phyloP scores from a whole-genome alignment of 92 coral and sea anemone species.

The Desmophyllum pertusum region DNA sequence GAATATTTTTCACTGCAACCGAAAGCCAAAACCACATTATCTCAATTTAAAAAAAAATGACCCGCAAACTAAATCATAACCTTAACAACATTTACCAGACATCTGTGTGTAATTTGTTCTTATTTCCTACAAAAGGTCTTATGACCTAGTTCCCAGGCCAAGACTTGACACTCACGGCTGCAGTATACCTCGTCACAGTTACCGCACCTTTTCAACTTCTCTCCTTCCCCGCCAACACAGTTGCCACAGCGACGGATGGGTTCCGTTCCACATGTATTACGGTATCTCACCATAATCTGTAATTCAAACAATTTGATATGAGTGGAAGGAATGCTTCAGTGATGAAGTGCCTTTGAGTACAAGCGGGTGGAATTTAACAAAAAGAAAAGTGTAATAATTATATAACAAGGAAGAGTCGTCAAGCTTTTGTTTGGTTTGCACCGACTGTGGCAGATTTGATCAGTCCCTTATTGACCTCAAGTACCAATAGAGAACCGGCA shows the following conservation, averaged over 20 bases:
- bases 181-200: constrained; percentile 93
- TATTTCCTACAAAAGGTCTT: constrained; percentile 70
- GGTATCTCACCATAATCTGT: constrained; percentile 85
- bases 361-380: no score
- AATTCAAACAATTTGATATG: neutral
- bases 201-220: constrained; percentile 94
- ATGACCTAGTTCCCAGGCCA: constrained; percentile 97
- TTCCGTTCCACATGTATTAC: constrained; percentile 75
- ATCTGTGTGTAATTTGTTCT: neutral
- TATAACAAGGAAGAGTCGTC: no score
- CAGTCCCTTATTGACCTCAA: no score
- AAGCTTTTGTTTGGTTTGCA: no score
- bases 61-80: neutral
- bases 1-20: neutral
- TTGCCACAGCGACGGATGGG: constrained; percentile 96
- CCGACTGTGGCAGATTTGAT: no score
- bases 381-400: no score
- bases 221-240: constrained; percentile 95
- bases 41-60: neutral
- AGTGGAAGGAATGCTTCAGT: no score
- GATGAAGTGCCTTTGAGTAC: no score
- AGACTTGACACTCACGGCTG: constrained; percentile 81
- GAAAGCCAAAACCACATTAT: neutral
- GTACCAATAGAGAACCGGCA: no score
- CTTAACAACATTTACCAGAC: neutral